Evolutionary conservation across 2,888 invertebrate species (phyloP).

Genomic region (Ceraclea dissimilis): DNA sequence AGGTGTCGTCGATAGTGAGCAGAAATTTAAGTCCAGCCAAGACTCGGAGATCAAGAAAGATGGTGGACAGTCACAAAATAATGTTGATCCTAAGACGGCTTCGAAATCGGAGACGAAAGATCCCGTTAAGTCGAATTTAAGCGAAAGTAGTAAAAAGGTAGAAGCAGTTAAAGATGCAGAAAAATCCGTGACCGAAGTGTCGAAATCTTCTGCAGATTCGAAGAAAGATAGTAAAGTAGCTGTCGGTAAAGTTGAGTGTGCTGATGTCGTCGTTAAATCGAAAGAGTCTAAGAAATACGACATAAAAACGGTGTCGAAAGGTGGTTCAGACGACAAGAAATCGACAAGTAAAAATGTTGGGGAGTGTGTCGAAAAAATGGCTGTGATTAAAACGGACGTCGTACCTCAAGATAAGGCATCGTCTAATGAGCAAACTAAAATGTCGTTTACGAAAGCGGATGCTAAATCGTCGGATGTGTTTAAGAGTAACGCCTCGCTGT

Average conservation of each 20-base stretch:
- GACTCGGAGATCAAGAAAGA: background rate
- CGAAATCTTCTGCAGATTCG: too few species aligned
- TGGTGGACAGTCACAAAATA: background rate
- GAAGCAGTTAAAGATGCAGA: too few species aligned
- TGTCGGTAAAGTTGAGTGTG: background rate
- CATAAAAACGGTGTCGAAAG: background rate
- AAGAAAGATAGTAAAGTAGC: background rate
- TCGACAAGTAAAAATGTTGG: background rate
- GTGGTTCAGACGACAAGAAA: background rate
- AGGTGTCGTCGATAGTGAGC: slow-evolving; percentile 10
- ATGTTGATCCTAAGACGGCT: background rate
- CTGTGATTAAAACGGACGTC: too few species aligned
- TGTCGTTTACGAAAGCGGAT: background rate
- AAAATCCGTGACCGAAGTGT: too few species aligned
- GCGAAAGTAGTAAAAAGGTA: too few species aligned
- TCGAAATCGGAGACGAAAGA: too few species aligned
- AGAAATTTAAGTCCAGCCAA: background rate
- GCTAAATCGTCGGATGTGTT: background rate
- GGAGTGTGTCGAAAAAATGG: too few species aligned
- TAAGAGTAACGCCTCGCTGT: background rate
- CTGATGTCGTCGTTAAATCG: background rate
- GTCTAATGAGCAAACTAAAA: too few species aligned
- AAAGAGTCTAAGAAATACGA: background rate
- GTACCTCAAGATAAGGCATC: too few species aligned
- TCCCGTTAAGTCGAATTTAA: too few species aligned